Percentiles rank a stretch among this genome's conserved stretches.
These are phyloP conservation scores for Myathropa florea DNA, from an alignment of 2,888 invertebrate genomes.

Conservation along the genomic window DNA sequence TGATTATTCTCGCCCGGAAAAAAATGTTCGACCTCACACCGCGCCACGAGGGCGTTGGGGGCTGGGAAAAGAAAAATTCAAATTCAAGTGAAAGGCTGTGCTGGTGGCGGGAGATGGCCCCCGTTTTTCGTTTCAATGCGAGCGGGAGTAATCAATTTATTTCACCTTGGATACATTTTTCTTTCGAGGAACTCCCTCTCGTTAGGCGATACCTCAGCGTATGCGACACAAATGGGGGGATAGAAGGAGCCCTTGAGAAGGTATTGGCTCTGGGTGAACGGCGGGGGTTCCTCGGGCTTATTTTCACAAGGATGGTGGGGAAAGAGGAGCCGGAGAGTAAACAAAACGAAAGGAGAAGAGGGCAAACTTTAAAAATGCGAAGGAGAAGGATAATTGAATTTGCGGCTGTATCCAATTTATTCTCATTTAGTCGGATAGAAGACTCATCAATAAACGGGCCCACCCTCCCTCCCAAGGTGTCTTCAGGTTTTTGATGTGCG, in stretches of 20 bases:
- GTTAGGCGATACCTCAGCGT: neutral
- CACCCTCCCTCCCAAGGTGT: neutral
- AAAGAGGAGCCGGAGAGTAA: neutral
- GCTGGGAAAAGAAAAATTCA: neutral
- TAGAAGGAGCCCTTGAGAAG: neutral
- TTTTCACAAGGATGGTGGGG: neutral
- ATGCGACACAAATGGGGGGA: neutral
- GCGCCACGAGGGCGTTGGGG: neutral
- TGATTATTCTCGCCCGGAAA: conserved; percentile 20
- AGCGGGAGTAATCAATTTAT: conserved; percentile 47
- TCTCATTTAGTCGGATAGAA: conserved; percentile 16
- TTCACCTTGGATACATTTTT: conserved; percentile 44
- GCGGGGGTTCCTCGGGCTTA: neutral
- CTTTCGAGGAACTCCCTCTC: neutral
- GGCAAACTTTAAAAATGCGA: conserved; percentile 3
- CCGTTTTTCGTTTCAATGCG: neutral
- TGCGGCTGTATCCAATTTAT: conserved; percentile 52
- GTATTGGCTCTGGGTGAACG: neutral
- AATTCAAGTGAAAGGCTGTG: neutral
- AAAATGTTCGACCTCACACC: conserved; percentile 1
- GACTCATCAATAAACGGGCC: conserved; percentile 23
- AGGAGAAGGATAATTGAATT: conserved; percentile 55
- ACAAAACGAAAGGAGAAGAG: neutral
- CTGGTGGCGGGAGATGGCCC: neutral
- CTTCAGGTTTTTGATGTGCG: neutral